These are phyloP conservation scores for Ailuropoda melanoleuca DNA, from an alignment of 2,113 vertebrate species.

Conservation along the genomic window DNA sequence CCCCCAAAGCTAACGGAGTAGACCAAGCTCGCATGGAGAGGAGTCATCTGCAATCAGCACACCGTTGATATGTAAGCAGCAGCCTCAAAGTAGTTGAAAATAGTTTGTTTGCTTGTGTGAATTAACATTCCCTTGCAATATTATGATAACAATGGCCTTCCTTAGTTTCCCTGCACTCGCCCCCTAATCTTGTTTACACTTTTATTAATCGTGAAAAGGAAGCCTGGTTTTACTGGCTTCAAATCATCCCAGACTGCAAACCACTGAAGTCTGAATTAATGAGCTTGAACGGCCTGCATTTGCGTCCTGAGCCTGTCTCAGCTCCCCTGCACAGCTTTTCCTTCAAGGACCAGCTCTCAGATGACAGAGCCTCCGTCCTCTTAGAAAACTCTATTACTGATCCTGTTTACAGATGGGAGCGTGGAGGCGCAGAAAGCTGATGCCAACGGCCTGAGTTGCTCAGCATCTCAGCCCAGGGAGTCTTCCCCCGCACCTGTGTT, in stretches of 20 bases:
- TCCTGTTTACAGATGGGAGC: neutral
- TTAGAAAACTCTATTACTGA: neutral
- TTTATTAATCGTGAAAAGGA: slow-evolving; percentile 47
- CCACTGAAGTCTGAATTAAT: slow-evolving; percentile 39
- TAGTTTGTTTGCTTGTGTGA: slow-evolving; percentile 50
- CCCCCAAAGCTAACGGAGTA: neutral
- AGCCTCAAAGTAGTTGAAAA: slow-evolving; percentile 49
- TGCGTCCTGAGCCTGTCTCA: neutral
- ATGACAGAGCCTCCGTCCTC: neutral
- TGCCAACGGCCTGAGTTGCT: neutral
- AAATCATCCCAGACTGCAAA: slow-evolving; percentile 22
- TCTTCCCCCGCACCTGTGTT: neutral
- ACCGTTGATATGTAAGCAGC: slow-evolving; percentile 36
- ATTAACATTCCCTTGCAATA: slow-evolving; percentile 27
- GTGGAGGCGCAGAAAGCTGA: neutral
- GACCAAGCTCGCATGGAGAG: neutral
- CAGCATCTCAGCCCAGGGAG: neutral
- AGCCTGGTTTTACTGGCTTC: slow-evolving; percentile 18
- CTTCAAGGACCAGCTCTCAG: neutral
- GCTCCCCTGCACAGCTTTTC: neutral
- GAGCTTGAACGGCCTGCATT: neutral
- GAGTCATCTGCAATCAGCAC: slow-evolving; percentile 36
- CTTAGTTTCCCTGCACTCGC: slow-evolving; percentile 22
- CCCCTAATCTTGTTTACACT: slow-evolving; percentile 28
- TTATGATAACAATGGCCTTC: slow-evolving; percentile 40